A percentile compares a stretch with the other conserved stretches of the same genome.
phyloP scores from a whole-genome alignment of 2,888 invertebrate species.

The Prenolepis imparis region DNA sequence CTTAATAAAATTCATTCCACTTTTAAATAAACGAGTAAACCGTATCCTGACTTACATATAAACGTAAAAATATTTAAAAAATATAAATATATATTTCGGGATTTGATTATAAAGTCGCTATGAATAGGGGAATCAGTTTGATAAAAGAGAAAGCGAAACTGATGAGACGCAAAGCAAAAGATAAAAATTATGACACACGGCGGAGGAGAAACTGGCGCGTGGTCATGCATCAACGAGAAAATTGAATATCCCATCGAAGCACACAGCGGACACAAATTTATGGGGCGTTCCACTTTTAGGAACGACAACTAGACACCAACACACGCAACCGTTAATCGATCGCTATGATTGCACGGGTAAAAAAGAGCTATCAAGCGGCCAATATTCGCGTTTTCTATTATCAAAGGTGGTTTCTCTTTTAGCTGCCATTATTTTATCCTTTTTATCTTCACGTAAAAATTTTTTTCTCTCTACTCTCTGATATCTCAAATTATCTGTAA shows the following conservation, averaged over 20 bases:
- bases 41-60: neutral
- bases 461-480: neutral
- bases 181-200: conserved; percentile 58
- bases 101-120: conserved; percentile 33
- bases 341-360: conserved; percentile 66
- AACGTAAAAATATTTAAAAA: neutral
- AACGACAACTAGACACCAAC: conserved; percentile 65
- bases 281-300: conserved; percentile 70
- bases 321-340: conserved; percentile 76
- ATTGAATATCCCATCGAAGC: conserved; percentile 77
- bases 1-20: neutral
- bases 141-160: conserved; percentile 31
- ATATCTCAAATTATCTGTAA: neutral
- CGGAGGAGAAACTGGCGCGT: conserved; percentile 55
- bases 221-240: conserved; percentile 79
- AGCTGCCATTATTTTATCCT: conserved; percentile 23
- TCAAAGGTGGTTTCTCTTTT: conserved; percentile 58
- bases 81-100: too few relatives aligned
- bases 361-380: conserved; percentile 61
- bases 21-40: neutral
- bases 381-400: conserved; percentile 75
- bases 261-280: conserved; percentile 76
- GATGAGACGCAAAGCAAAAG: conserved; percentile 16
- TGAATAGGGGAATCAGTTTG: neutral
- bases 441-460: conserved; percentile 6